These are phyloP conservation scores for Knipowitschia caucasica DNA, from an alignment of 2,797 vertebrate genomes.

Conservation along the genomic window DNA sequence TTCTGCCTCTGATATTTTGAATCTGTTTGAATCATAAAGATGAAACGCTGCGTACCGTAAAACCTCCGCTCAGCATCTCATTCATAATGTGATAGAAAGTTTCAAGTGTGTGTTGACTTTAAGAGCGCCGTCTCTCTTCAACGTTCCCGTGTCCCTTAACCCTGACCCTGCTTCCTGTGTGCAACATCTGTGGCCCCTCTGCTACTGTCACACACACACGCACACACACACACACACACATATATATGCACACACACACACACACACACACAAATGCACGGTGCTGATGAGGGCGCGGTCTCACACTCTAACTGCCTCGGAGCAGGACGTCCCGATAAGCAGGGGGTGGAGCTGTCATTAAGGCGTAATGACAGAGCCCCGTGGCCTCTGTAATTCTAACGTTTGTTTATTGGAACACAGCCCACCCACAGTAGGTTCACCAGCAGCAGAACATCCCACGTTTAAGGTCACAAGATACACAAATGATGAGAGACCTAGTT, in stretches of 20 bases:
- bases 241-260: not conserved
- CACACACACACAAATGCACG: not conserved
- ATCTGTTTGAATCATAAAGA: too few relatives aligned
- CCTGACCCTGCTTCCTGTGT: slow-evolving; percentile 1
- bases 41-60: too few relatives aligned
- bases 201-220: not conserved
- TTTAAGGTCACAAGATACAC: too few relatives aligned
- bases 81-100: too few relatives aligned
- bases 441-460: too few relatives aligned
- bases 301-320: slow-evolving; percentile 16
- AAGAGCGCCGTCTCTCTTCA: not conserved
- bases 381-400: not conserved
- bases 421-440: not conserved
- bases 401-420: slow-evolving; percentile 2
- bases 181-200: not conserved
- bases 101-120: too few relatives aligned
- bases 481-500: too few relatives aligned
- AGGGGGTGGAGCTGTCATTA: slow-evolving; percentile 53
- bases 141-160: not conserved
- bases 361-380: slow-evolving; percentile 54
- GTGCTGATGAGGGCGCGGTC: not conserved
- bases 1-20: too few relatives aligned
- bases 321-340: slow-evolving; percentile 28
- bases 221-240: not conserved
- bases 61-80: not conserved